Percentiles rank a stretch among this genome's conserved stretches.
Evolutionary conservation across 2,888 invertebrate species (phyloP).

Genomic region (Lordiphosa fenestrarum): DNA sequence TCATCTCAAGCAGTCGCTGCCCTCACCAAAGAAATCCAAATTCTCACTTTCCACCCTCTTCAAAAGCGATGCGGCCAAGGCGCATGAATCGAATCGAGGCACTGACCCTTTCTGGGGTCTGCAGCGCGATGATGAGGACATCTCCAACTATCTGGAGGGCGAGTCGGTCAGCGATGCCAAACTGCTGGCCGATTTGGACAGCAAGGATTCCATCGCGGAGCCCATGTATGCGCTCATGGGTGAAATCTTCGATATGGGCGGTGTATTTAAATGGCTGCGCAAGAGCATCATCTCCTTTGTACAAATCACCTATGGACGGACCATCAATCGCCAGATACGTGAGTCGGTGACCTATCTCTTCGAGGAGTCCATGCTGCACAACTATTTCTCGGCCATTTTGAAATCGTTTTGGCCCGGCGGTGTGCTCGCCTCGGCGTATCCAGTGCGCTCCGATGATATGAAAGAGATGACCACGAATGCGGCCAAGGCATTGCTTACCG

Average conservation of each 20-base stretch:
- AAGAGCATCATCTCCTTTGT: conserved; percentile 94
- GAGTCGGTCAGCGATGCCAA: conserved; percentile 80
- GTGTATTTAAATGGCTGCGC: conserved; percentile 92
- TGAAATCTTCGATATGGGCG: conserved; percentile 94
- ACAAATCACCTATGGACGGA: conserved; percentile 94
- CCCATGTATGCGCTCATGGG: conserved; percentile 92
- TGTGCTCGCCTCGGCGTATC: conserved; percentile 82
- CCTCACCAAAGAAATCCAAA: conserved; percentile 91
- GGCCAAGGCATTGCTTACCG: conserved; percentile 83
- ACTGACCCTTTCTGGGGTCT: conserved; percentile 81
- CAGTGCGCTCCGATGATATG: conserved; percentile 83
- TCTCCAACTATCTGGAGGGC: conserved; percentile 88
- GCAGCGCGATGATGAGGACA: conserved; percentile 89
- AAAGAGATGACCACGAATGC: conserved; percentile 86
- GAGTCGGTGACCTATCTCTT: conserved; percentile 93
- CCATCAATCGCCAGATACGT: conserved; percentile 94
- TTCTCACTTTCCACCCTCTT: conserved; percentile 93
- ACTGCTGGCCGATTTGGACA: conserved; percentile 82
- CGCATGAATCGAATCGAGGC: conserved; percentile 82
- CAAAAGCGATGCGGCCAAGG: conserved; percentile 85
- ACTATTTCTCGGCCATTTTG: conserved; percentile 89
- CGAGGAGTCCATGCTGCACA: conserved; percentile 94
- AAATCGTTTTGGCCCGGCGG: conserved; percentile 96
- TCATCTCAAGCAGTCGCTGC: conserved; percentile 89
- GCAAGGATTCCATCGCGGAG: conserved; percentile 93